Conservation (phyloP, 2,888 invertebrate genomes). For the Eucera pruinosa region DNA sequence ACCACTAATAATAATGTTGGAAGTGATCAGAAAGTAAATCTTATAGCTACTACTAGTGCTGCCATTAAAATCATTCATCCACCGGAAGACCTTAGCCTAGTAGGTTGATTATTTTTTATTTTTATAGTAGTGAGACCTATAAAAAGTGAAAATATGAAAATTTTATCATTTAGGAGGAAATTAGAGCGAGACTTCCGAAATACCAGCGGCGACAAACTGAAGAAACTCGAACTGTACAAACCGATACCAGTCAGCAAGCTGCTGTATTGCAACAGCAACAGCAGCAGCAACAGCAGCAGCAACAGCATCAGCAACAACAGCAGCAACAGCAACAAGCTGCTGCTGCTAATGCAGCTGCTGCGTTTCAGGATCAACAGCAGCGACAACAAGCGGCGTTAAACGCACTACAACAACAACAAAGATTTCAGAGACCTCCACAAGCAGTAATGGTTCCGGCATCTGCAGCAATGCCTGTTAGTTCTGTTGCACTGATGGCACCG, state of each 20-base stretch:
- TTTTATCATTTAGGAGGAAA: conserved; percentile 88
- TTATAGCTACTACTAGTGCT: conserved; percentile 92
- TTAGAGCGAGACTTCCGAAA: conserved; percentile 89
- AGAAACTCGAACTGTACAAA: conserved; percentile 80
- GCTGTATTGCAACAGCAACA: conserved; percentile 79
- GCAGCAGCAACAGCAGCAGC: too few relatives aligned
- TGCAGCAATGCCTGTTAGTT: conserved; percentile 84
- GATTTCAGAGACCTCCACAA: conserved; percentile 84
- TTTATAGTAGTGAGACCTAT: neutral
- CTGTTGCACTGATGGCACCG: conserved; percentile 85
- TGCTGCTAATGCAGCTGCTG: conserved; percentile 85
- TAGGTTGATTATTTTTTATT: conserved; percentile 72
- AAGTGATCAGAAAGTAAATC: conserved; percentile 84
- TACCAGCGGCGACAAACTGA: conserved; percentile 86
- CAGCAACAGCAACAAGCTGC: conserved; percentile 81
- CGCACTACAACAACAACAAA: conserved; percentile 85
- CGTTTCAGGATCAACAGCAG: conserved; percentile 83
- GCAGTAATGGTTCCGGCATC: conserved; percentile 85
- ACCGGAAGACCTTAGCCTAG: conserved; percentile 94
- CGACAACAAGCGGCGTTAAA: conserved; percentile 84
- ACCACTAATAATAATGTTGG: conserved; percentile 85
- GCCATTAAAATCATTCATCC: conserved; percentile 97
- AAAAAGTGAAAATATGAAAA: neutral
- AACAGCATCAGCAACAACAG: conserved; percentile 78
- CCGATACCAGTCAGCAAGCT: conserved; percentile 71